Percentiles rank a stretch among this genome's conserved stretches.
These are phyloP conservation scores for Meandrina meandrites DNA, from an alignment of 92 coral and sea anemone genomes.

Conservation along the genomic window DNA sequence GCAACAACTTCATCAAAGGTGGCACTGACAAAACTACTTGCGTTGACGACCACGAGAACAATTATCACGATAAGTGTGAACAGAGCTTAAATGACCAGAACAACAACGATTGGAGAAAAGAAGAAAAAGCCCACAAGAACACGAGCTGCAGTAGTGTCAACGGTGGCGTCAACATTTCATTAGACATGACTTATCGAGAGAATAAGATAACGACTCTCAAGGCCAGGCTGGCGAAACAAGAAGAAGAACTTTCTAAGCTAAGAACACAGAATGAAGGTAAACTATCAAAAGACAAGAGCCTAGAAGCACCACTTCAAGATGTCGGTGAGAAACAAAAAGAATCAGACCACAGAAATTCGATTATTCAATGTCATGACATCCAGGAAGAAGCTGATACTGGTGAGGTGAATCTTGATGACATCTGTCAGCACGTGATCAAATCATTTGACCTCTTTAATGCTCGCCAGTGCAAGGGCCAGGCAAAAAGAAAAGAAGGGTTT, in stretches of 20 bases:
- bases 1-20: background rate
- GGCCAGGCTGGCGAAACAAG: constrained; percentile 24
- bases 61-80: background rate
- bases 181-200: constrained; percentile 21
- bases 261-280: background rate
- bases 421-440: constrained; percentile 39
- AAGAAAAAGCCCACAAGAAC: background rate
- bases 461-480: background rate
- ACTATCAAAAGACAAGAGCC: background rate
- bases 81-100: background rate
- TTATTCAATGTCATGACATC: background rate
- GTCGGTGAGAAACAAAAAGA: background rate
- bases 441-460: constrained; percentile 40
- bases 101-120: background rate
- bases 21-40: background rate
- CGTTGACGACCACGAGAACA: too few species aligned
- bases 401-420: constrained; percentile 21
- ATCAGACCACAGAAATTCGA: background rate
- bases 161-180: background rate
- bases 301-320: background rate
- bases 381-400: background rate
- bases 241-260: constrained; percentile 31
- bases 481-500: background rate
- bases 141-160: background rate
- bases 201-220: constrained; percentile 39